Conservation (phyloP, 2,113 vertebrate species). For the Tupaia tana region DNA sequence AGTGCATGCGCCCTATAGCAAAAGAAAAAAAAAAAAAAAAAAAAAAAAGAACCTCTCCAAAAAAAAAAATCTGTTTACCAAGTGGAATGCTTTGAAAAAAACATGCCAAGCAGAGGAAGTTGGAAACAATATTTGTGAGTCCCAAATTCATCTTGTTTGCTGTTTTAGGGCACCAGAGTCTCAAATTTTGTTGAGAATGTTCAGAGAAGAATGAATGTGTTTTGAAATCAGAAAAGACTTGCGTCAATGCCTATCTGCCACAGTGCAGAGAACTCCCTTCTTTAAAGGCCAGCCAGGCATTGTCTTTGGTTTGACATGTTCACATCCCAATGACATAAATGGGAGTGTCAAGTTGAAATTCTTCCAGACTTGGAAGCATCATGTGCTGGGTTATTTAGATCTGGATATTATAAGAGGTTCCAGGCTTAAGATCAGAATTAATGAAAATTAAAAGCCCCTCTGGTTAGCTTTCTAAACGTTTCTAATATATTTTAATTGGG, state of each 20-base stretch:
- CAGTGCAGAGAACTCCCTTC: neutral
- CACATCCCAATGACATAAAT: neutral
- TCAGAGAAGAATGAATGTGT: slow-evolving; percentile 33
- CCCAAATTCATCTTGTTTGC: neutral
- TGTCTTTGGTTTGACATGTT: neutral
- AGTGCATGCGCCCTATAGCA: too few relatives aligned
- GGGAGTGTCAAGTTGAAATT: slow-evolving; percentile 34
- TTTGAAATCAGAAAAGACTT: slow-evolving; percentile 39
- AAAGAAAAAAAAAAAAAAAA: too few relatives aligned
- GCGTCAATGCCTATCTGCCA: neutral
- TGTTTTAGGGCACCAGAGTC: neutral
- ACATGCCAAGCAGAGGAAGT: neutral
- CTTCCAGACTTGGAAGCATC: slow-evolving; percentile 13
- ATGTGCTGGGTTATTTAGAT: neutral
- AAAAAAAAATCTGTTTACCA: neutral
- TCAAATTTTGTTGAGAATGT: slow-evolving; percentile 2
- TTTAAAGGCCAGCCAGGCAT: slow-evolving; percentile 25
- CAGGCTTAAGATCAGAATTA: slow-evolving; percentile 6
- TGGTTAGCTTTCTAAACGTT: slow-evolving; percentile 7
- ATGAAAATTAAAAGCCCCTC: neutral
- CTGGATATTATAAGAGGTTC: neutral
- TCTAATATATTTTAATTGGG: neutral
- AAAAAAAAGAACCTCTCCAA: too few relatives aligned
- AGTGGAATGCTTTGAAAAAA: neutral
- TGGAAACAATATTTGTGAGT: neutral